These are phyloP conservation scores for Huso huso DNA, from an alignment of 2,797 vertebrate genomes.

Conservation along the genomic window DNA sequence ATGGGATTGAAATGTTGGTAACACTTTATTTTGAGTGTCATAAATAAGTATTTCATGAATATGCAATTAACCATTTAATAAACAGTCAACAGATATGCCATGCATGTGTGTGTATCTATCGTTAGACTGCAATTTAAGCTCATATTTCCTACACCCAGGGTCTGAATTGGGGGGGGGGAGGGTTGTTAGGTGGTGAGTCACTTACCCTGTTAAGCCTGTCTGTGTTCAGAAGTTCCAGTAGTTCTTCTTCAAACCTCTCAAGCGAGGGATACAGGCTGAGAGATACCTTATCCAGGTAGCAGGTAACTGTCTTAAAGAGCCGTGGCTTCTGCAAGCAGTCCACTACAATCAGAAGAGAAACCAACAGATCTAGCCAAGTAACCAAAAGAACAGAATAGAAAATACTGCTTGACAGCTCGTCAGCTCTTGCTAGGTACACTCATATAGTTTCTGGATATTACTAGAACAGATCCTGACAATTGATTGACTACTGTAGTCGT, in stretches of 20 bases:
- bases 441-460: not conserved
- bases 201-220: slow-evolving; percentile 76
- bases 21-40: too few species aligned
- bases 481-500: too few species aligned
- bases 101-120: too few species aligned
- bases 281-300: slow-evolving; percentile 66
- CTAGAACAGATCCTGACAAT: too few species aligned
- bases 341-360: slow-evolving; percentile 36
- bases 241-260: slow-evolving; percentile 79
- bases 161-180: too few species aligned
- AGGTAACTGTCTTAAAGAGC: slow-evolving; percentile 59
- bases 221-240: slow-evolving; percentile 64
- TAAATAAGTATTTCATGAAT: too few species aligned
- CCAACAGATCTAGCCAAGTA: not conserved
- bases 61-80: too few species aligned
- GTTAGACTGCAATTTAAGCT: too few species aligned
- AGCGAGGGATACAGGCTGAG: slow-evolving; percentile 73
- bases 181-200: too few species aligned
- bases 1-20: too few species aligned
- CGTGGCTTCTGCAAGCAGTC: slow-evolving; percentile 72
- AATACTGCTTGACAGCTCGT: not conserved
- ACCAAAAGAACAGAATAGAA: slow-evolving; percentile 5
- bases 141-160: too few species aligned
- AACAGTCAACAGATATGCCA: too few species aligned
- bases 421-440: not conserved